Conservation (phyloP, 1,140 invertebrate genomes). For the Monochamus saltuarius region DNA sequence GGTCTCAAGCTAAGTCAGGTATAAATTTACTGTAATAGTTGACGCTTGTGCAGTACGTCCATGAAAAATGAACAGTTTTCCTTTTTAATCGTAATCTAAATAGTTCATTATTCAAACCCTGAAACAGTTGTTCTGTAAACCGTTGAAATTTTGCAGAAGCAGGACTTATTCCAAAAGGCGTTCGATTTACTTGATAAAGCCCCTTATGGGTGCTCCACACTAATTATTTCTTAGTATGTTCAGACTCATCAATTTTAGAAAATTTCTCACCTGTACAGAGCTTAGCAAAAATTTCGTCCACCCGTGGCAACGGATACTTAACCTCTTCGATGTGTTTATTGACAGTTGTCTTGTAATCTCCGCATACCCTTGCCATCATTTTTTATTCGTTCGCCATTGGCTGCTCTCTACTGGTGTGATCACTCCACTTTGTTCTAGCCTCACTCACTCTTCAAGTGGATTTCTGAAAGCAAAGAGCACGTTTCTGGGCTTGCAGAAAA, state of each 20-base stretch:
- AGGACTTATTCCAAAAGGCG: constrained; percentile 54
- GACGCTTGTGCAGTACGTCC: too few species aligned
- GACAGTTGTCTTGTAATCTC: constrained; percentile 33
- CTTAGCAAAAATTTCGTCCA: constrained; percentile 41
- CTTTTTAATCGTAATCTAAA: too few species aligned
- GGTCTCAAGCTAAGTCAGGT: too few species aligned
- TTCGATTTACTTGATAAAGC: constrained; percentile 45
- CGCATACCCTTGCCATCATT: constrained; percentile 42
- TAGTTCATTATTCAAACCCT: too few species aligned
- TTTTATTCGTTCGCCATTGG: constrained; percentile 46
- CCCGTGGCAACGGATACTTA: constrained; percentile 33
- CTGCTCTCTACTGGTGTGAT: too few species aligned
- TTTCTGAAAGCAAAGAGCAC: not conserved
- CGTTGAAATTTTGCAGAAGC: constrained; percentile 51
- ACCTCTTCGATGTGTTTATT: constrained; percentile 31
- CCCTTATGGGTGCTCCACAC: constrained; percentile 33
- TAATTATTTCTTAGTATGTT: constrained; percentile 28
- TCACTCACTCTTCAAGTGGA: too few species aligned
- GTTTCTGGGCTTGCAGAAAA: too few species aligned
- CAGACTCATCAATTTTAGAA: constrained; percentile 49
- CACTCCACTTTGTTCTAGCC: not conserved
- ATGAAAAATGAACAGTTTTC: too few species aligned
- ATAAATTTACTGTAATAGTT: too few species aligned
- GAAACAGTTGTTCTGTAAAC: constrained; percentile 35
- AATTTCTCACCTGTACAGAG: constrained; percentile 39